phyloP scores from a whole-genome alignment of 2,797 vertebrate species.

The Danio kyathit region DNA sequence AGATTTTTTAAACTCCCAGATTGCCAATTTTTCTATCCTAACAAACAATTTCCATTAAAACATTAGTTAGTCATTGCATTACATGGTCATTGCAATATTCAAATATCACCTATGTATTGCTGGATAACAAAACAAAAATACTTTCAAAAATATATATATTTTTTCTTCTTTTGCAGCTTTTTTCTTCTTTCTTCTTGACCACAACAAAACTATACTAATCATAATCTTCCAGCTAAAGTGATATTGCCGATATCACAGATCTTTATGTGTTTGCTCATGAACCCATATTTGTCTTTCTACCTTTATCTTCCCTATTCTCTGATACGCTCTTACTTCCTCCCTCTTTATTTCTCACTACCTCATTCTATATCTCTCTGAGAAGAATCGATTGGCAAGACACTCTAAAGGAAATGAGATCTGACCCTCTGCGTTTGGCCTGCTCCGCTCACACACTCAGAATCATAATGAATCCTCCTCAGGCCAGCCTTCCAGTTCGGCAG shows the following conservation, averaged over 20 bases:
- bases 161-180: not conserved
- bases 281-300: slow-evolving; percentile 21
- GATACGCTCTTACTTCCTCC: not conserved
- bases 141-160: not conserved
- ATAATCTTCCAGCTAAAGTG: slow-evolving; percentile 5
- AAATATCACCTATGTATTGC: not conserved
- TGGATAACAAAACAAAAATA: not conserved
- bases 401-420: slow-evolving; percentile 55
- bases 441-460: slow-evolving; percentile 46
- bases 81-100: too few species aligned
- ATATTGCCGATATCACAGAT: slow-evolving; percentile 22
- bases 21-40: too few species aligned
- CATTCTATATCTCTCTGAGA: slow-evolving; percentile 46
- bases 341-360: slow-evolving; percentile 46
- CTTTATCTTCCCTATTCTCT: slow-evolving; percentile 31
- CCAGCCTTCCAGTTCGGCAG: slow-evolving; percentile 10
- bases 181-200: too few species aligned
- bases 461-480: slow-evolving; percentile 39
- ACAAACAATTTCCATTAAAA: too few species aligned
- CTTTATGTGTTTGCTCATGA: slow-evolving; percentile 26
- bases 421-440: slow-evolving; percentile 51
- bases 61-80: too few species aligned
- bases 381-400: slow-evolving; percentile 51
- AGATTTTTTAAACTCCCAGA: too few species aligned
- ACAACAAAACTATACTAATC: not conserved